Percentiles rank a stretch among this genome's conserved stretches.
Conservation (phyloP, 2,797 vertebrate genomes). For the Sebastes kiyomatsui region DNA sequence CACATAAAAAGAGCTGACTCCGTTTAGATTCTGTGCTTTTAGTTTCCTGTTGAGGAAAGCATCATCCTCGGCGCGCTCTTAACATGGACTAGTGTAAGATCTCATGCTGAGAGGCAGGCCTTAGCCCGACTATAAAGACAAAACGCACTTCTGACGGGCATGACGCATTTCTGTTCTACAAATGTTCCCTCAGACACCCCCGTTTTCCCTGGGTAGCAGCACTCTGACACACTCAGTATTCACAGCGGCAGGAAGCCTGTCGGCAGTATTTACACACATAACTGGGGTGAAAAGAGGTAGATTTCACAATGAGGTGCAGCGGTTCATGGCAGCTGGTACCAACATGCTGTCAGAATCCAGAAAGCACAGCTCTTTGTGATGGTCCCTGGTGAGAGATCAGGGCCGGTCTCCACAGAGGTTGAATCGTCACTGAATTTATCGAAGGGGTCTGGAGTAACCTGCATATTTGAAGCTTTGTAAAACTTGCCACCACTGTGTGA, state of each 20-base stretch:
- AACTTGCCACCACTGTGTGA: conserved; percentile 5
- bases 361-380: conserved; percentile 41
- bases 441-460: conserved; percentile 42
- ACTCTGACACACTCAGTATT: conserved; percentile 72
- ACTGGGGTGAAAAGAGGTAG: conserved; percentile 73
- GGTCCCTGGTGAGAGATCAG: conserved; percentile 44
- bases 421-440: conserved; percentile 50
- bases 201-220: conserved; percentile 52
- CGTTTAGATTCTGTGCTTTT: conserved; percentile 13
- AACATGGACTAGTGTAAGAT: conserved; percentile 29
- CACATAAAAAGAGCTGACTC: conserved; percentile 8
- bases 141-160: conserved; percentile 65
- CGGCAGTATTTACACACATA: conserved; percentile 76
- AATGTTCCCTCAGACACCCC: conserved; percentile 60
- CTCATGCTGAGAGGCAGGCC: conserved; percentile 49
- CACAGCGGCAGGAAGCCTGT: conserved; percentile 64
- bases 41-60: conserved; percentile 15
- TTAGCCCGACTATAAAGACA: conserved; percentile 59
- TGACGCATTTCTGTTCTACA: conserved; percentile 64
- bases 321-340: conserved; percentile 64
- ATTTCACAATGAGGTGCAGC: conserved; percentile 73
- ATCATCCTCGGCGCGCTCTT: conserved; percentile 6
- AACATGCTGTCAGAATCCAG: conserved; percentile 54
- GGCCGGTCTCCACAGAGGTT: conserved; percentile 35
- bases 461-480: conserved; percentile 9